These are phyloP conservation scores for Camponotus vicinus DNA, from an alignment of 1,140 invertebrate genomes.

Conservation along the genomic window DNA sequence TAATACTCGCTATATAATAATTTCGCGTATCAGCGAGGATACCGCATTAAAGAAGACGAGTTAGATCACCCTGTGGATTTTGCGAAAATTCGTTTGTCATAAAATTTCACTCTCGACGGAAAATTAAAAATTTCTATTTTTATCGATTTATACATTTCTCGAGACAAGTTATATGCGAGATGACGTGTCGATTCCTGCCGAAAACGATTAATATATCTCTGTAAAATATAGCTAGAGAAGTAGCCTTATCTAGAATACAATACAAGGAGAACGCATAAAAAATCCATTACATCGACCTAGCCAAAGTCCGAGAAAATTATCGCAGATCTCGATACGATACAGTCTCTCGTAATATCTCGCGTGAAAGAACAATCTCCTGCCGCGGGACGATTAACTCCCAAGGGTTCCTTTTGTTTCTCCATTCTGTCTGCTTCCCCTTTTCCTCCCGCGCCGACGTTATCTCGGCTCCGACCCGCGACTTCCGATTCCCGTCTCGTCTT, in stretches of 20 bases:
- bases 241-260: not conserved
- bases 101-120: too few species aligned
- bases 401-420: conserved; percentile 69
- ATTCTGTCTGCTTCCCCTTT: conserved; percentile 12
- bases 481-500: conserved; percentile 82
- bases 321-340: conserved; percentile 36
- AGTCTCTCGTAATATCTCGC: conserved; percentile 51
- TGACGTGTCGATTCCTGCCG: not conserved
- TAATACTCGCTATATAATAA: conserved; percentile 12
- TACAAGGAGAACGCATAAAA: conserved; percentile 1
- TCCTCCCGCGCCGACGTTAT: conserved; percentile 26
- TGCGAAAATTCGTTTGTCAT: not conserved
- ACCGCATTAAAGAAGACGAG: not conserved
- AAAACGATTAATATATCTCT: not conserved
- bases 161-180: too few species aligned
- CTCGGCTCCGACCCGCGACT: conserved; percentile 70
- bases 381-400: conserved; percentile 51
- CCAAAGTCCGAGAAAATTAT: conserved; percentile 48
- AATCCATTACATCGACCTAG: conserved; percentile 29
- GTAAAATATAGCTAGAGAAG: not conserved
- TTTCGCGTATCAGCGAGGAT: conserved; percentile 24
- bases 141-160: not conserved
- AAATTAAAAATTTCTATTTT: not conserved
- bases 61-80: not conserved
- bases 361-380: conserved; percentile 51